Conservation (phyloP, 2,113 vertebrate genomes). For the Hystrix brachyura region DNA sequence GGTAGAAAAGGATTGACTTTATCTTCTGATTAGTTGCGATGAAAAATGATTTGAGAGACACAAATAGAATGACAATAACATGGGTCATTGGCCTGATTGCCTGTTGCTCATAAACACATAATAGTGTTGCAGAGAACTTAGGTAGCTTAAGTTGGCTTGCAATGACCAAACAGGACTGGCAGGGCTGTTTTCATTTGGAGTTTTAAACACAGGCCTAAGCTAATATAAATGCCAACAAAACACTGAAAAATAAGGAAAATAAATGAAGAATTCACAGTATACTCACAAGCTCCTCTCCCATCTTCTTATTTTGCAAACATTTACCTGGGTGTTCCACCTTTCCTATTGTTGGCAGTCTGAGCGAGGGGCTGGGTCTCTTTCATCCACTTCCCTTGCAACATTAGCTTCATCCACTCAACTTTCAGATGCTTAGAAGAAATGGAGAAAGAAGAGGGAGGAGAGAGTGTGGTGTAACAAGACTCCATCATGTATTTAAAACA, state of each 20-base stretch:
- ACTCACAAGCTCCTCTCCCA: neutral
- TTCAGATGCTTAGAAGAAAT: neutral
- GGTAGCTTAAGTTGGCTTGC: slow-evolving; percentile 67
- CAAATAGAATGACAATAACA: slow-evolving; percentile 73
- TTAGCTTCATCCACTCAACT: neutral
- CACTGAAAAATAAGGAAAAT: neutral
- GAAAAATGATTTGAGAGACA: slow-evolving; percentile 81
- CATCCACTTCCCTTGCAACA: neutral
- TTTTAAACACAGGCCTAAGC: neutral
- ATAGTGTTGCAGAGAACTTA: slow-evolving; percentile 44
- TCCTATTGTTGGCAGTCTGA: neutral
- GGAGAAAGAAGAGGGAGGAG: neutral
- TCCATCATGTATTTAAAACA: neutral
- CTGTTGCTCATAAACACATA: slow-evolving; percentile 59
- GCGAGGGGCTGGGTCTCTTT: neutral
- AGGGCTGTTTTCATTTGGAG: neutral
- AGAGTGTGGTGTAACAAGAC: neutral
- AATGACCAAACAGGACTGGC: neutral
- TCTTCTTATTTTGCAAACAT: neutral
- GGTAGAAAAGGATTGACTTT: slow-evolving; percentile 63
- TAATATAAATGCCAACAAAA: slow-evolving; percentile 1
- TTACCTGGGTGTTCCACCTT: neutral
- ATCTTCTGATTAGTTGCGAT: slow-evolving; percentile 82
- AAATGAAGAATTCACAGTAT: neutral
- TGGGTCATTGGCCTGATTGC: slow-evolving; percentile 67